These are phyloP conservation scores for Beris chalybata DNA, from an alignment of 2,888 invertebrate species.

Conservation along the genomic window DNA sequence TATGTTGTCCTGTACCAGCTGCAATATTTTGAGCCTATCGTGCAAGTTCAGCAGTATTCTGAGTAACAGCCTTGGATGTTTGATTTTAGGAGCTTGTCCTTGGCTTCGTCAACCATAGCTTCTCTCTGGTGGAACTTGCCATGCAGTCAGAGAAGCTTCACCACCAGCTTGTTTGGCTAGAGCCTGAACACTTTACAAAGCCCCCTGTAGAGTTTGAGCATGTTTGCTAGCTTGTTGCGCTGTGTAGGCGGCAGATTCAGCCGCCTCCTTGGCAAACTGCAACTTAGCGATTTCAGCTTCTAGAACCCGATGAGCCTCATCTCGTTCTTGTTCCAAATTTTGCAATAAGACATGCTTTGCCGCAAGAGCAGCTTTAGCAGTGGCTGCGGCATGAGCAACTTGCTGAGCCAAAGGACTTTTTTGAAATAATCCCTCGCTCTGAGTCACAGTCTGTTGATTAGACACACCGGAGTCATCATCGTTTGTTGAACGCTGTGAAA, in stretches of 20 bases:
- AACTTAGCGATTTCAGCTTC: not conserved
- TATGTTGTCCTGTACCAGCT: no score
- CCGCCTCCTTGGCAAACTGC: not conserved
- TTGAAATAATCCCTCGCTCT: not conserved
- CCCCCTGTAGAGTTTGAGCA: not conserved
- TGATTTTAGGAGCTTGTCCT: not conserved
- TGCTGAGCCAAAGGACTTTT: slow-evolving; percentile 2
- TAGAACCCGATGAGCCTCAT: not conserved
- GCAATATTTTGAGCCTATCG: no score
- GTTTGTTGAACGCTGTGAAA: not conserved
- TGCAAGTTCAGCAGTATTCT: no score
- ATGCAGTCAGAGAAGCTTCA: not conserved
- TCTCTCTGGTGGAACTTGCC: not conserved
- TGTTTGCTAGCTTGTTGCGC: slow-evolving; percentile 7
- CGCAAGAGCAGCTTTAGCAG: no score
- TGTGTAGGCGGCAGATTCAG: not conserved
- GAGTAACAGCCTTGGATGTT: no score
- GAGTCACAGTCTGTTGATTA: not conserved
- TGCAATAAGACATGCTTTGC: not conserved
- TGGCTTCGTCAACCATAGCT: not conserved
- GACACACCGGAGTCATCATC: no score
- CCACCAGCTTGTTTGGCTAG: not conserved
- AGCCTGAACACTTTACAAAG: not conserved
- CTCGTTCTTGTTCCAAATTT: not conserved
- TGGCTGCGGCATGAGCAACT: not conserved